Conservation (phyloP, 1,140 invertebrate genomes). For the Chrysopa pallens region DNA sequence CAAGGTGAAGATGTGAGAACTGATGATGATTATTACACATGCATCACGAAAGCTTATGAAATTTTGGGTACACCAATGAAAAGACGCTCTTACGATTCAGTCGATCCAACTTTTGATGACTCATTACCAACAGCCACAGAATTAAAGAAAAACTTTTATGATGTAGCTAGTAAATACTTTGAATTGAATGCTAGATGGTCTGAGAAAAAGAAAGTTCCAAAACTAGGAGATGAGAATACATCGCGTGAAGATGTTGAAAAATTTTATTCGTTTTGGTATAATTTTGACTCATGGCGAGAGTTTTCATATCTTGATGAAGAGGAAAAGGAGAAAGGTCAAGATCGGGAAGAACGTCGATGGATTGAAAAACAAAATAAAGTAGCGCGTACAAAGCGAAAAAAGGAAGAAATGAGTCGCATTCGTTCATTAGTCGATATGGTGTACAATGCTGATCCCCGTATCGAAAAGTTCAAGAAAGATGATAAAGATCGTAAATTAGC, state of each 20-base stretch:
- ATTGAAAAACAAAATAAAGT: conserved; percentile 97
- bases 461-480: conserved; percentile 81
- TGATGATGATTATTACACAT: conserved; percentile 94
- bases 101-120: conserved; percentile 91
- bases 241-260: conserved; percentile 57
- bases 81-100: conserved; percentile 83
- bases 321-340: conserved; percentile 93
- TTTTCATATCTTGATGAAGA: conserved; percentile 99
- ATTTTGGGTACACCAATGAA: conserved; percentile 65
- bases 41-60: conserved; percentile 96
- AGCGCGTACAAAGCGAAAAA: conserved; percentile 77
- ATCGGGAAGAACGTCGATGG: conserved; percentile 87
- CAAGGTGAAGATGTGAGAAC: conserved; percentile 64
- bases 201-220: conserved; percentile 67
- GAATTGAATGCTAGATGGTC: conserved; percentile 86
- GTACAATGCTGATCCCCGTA: conserved; percentile 85
- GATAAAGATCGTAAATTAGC: conserved; percentile 84
- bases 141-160: conserved; percentile 71
- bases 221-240: conserved; percentile 57
- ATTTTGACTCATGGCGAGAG: conserved; percentile 97
- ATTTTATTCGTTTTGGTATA: conserved; percentile 88
- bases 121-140: conserved; percentile 55
- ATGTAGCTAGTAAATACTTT: conserved; percentile 61
- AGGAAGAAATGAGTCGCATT: conserved; percentile 89
- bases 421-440: conserved; percentile 80